A percentile compares a stretch with the other conserved stretches of the same genome.
Conservation (phyloP, 1,140 invertebrate genomes). For the Notospermus geniculatus region DNA sequence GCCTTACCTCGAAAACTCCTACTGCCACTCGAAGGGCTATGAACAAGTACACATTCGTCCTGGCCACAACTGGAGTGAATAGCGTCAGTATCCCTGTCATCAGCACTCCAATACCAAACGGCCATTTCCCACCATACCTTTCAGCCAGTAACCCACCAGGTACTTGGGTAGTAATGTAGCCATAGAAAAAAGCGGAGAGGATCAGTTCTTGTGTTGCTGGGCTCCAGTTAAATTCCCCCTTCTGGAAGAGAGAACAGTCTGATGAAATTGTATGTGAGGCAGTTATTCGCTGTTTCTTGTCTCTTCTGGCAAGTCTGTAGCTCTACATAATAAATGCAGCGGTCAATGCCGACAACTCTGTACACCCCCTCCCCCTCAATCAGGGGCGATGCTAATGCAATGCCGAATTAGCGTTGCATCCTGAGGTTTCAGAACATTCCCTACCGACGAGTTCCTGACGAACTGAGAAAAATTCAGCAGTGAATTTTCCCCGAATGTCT, state of each 20-base stretch:
- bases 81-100: conserved; percentile 78
- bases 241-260: conserved; percentile 15
- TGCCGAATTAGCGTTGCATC: no score
- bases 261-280: no score
- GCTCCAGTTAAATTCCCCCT: conserved; percentile 76
- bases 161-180: conserved; percentile 63
- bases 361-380: no score
- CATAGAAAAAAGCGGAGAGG: conserved; percentile 82
- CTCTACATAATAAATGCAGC: no score
- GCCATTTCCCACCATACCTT: conserved; percentile 73
- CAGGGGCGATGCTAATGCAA: no score
- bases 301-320: no score
- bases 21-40: conserved; percentile 51
- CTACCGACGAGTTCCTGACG: no score
- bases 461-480: no score
- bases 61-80: conserved; percentile 74
- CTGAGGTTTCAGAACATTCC: no score
- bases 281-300: no score
- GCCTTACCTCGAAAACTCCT: conserved; percentile 53
- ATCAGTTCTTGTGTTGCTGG: conserved; percentile 74
- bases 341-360: no score
- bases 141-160: conserved; percentile 75
- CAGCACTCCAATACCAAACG: conserved; percentile 78
- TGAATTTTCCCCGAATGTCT: no score
- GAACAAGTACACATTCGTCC: conserved; percentile 57